A percentile compares a stretch with the other conserved stretches of the same genome.
Evolutionary conservation across 2,113 vertebrate genomes (phyloP).

Genomic region (Aegotheles bennettii): DNA sequence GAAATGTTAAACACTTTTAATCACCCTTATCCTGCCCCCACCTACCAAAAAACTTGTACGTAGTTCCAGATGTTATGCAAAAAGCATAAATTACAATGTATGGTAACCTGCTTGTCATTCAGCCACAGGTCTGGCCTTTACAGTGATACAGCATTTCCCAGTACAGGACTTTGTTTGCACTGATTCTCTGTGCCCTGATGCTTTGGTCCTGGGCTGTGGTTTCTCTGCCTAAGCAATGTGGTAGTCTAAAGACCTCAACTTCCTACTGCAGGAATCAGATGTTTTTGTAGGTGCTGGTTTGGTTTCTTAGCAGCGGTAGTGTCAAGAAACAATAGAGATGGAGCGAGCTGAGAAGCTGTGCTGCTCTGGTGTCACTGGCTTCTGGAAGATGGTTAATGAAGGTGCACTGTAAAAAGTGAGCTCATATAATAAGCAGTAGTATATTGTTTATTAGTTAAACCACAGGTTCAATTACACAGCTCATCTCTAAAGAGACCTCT

Average conservation of each 20-base stretch:
- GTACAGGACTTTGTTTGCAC: neutral
- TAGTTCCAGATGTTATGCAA: neutral
- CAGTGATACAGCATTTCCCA: neutral
- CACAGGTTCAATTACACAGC: neutral
- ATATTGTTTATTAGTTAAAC: neutral
- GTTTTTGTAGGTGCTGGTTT: neutral
- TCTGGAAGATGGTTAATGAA: neutral
- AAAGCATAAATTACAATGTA: neutral
- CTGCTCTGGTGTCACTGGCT: neutral
- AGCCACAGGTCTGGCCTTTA: neutral
- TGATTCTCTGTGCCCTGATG: neutral
- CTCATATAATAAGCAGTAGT: neutral
- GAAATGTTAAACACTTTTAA: neutral
- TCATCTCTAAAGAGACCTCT: neutral
- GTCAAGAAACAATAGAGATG: neutral
- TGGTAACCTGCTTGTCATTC: neutral
- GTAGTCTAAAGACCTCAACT: neutral
- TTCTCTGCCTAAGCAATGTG: neutral
- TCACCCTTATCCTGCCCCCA: neutral
- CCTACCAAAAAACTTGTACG: neutral
- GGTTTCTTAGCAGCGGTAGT: neutral
- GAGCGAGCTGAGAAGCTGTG: neutral
- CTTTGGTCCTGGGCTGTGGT: neutral
- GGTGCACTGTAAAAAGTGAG: neutral
- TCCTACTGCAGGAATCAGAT: neutral